Evolutionary conservation across 2,888 invertebrate genomes (phyloP).

Genomic region (Polylopha cassiicola): DNA sequence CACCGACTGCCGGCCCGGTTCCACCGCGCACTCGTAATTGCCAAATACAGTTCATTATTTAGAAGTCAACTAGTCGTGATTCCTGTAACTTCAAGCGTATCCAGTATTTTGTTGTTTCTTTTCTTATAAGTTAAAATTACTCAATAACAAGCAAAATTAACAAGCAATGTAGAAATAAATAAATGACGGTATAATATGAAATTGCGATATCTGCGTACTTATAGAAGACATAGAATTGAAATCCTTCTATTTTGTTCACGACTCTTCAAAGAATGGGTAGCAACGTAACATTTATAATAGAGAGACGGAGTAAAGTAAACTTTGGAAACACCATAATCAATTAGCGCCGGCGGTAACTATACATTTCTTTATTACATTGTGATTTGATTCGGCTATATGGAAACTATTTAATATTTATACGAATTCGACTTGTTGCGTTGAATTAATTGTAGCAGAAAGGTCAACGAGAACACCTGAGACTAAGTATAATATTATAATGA

Average conservation of each 20-base stretch:
- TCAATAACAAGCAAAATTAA: no score
- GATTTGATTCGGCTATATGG: slow-evolving; percentile 24
- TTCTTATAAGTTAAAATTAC: no score
- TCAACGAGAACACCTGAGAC: slow-evolving; percentile 9
- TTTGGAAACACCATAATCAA: slow-evolving; percentile 50
- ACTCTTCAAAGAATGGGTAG: no score
- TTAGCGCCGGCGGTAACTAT: slow-evolving; percentile 33
- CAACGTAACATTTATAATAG: slow-evolving; percentile 11
- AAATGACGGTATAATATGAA: slow-evolving; percentile 7
- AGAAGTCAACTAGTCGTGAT: slow-evolving; percentile 9
- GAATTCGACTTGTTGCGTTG: slow-evolving; percentile 1
- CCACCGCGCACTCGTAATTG: slow-evolving; percentile 13
- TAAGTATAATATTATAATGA: not conserved
- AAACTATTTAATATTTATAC: slow-evolving; percentile 19
- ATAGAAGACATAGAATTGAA: no score
- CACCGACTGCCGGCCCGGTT: slow-evolving; percentile 3
- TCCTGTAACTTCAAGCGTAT: slow-evolving; percentile 10
- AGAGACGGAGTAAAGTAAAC: slow-evolving; percentile 12
- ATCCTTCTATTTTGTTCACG: no score
- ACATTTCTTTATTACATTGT: slow-evolving; percentile 38
- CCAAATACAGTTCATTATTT: slow-evolving; percentile 18
- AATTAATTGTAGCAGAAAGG: slow-evolving; percentile 7
- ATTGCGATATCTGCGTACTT: slow-evolving; percentile 1
- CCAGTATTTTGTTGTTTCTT: slow-evolving; percentile 8
- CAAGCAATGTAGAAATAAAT: no score